Evolutionary conservation across 1,140 invertebrate species (phyloP), one percentile per base, ranked within the genome.

Genomic region (Drosophila biarmipes): DNA sequence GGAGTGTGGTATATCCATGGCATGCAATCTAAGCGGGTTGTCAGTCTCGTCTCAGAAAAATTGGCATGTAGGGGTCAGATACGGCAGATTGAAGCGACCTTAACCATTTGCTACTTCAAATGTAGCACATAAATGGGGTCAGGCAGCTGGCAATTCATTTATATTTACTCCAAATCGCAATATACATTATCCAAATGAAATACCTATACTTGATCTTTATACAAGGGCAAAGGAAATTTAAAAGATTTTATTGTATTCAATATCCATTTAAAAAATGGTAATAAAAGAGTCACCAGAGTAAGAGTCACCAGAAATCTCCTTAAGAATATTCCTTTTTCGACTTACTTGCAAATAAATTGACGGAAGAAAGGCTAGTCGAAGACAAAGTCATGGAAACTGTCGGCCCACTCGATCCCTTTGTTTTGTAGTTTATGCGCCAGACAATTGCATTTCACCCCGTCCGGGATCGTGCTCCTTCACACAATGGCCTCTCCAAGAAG

Each of bases 21-120:
- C 58, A 74, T 46, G 46, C 59, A 76, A 76, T 76, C 73, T 76
- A 76, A 58, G 75, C 57, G 72, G 56, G 34, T 38, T 75, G 73
- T 76, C 72, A 56, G 62, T 51, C 46, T 42, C 15, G 19, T 51
- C 29, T 34, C 11, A 4, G 58, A 24, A 17, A 34, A 53, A 31
- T 12, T 15, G n/a, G 19, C 6, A 38, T 53, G 42, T 53, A 24
- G 7, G 37, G 43, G 57, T 43, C 34, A 73, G 21, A 34, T 34
- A 27, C 15, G 15, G 5, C 37, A 46, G 38, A 53, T 34, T 21
- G 31, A 6, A 31, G 27, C 7, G 35, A 24, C 6, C 10, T n/a
- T 1, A 8, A 2, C n/a, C 15, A 59, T 62, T 27, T 62, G 24
- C 3, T 17, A 12, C 3, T 11, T 3, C n/a, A 42, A 55, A 29